These are phyloP conservation scores for Drosophila diplacantha DNA, from an alignment of 2,888 invertebrate genomes.

Conservation along the genomic window DNA sequence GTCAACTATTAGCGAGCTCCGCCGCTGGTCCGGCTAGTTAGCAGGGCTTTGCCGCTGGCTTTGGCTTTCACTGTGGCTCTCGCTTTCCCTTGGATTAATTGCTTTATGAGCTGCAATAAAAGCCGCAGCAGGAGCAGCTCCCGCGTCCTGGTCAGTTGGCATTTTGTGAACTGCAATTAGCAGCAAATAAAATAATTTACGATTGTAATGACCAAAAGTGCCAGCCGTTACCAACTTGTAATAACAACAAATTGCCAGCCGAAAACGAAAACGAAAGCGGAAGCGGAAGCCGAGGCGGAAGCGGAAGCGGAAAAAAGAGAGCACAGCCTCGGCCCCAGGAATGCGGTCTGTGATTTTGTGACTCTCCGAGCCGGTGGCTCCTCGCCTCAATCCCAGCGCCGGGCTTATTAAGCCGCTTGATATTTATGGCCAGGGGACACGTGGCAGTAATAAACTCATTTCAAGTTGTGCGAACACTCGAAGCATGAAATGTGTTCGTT, in stretches of 20 bases:
- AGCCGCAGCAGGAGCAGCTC: constrained; percentile 37
- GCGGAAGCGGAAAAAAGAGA: not conserved
- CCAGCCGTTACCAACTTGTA: constrained; percentile 33
- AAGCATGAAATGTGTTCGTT: not conserved
- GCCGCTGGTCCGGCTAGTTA: constrained; percentile 50
- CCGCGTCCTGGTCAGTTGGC: constrained; percentile 36
- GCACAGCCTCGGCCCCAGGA: constrained; percentile 14
- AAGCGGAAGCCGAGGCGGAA: not conserved
- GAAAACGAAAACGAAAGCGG: not conserved
- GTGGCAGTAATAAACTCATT: constrained; percentile 4
- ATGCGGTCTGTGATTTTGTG: constrained; percentile 44
- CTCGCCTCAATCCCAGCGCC: constrained; percentile 1
- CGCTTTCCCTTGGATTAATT: constrained; percentile 54
- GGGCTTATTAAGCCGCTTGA: constrained; percentile 61
- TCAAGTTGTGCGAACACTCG: not conserved
- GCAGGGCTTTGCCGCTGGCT: constrained; percentile 16
- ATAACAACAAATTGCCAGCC: constrained; percentile 25
- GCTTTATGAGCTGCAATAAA: constrained; percentile 72
- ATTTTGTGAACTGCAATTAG: constrained; percentile 69
- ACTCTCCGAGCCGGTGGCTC: constrained; percentile 18
- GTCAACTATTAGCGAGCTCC: constrained; percentile 55
- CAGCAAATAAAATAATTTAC: constrained; percentile 73
- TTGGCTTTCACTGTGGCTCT: constrained; percentile 16
- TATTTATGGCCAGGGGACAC: constrained; percentile 50
- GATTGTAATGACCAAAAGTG: constrained; percentile 64